Evolutionary conservation across 1,140 invertebrate genomes (phyloP).

Genomic region (Scaptomyza graminum): DNA sequence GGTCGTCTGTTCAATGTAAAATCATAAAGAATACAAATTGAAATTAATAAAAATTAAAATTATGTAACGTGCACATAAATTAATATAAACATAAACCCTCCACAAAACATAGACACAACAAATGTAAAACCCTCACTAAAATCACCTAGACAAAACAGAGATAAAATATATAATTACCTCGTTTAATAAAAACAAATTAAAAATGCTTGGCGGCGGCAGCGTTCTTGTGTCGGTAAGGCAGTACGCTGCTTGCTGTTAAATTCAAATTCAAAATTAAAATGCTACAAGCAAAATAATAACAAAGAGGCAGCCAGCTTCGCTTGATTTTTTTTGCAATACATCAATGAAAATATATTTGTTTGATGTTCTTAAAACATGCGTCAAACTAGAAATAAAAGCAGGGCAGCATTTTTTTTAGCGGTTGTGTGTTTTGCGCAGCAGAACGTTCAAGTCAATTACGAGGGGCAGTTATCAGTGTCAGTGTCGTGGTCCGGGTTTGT

Average conservation of each 20-base stretch:
- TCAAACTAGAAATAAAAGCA: constrained; percentile 61
- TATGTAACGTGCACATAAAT: constrained; percentile 41
- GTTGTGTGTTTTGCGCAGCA: constrained; percentile 42
- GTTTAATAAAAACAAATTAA: constrained; percentile 37
- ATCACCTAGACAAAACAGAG: constrained; percentile 19
- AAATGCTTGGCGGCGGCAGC: constrained; percentile 38
- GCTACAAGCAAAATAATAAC: constrained; percentile 34
- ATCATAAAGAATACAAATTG: constrained; percentile 64
- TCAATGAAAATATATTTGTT: constrained; percentile 40
- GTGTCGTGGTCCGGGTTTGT: background rate
- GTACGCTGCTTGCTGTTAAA: constrained; percentile 62
- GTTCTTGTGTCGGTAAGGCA: constrained; percentile 62
- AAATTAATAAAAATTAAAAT: constrained; percentile 53
- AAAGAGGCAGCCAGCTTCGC: constrained; percentile 31
- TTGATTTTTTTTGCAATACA: constrained; percentile 67
- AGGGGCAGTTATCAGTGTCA: background rate
- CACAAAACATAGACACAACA: constrained; percentile 35
- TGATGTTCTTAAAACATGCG: constrained; percentile 42
- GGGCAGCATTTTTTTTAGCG: constrained; percentile 66
- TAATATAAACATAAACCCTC: constrained; percentile 37
- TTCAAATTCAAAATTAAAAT: constrained; percentile 45
- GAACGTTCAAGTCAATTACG: constrained; percentile 1
- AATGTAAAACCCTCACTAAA: constrained; percentile 21
- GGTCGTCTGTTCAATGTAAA: constrained; percentile 92
- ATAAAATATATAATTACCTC: constrained; percentile 57